Percentiles rank a stretch among this genome's conserved stretches.
Conservation (phyloP, 2,888 invertebrate genomes). For the Phymatocera aterrima region DNA sequence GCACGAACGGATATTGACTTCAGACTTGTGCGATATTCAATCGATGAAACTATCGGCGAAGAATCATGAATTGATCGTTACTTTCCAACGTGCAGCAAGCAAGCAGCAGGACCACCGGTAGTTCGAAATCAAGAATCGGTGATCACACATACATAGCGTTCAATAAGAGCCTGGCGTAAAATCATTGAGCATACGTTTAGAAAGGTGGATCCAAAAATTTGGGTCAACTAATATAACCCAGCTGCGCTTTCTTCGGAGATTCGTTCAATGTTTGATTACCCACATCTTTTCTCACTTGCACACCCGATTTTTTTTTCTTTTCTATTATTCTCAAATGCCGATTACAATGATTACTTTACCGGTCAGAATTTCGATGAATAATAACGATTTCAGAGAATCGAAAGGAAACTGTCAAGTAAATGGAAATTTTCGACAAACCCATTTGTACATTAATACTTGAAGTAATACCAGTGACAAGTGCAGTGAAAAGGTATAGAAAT, state of each 20-base stretch:
- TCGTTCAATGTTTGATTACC: slow-evolving; percentile 3
- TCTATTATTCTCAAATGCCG: background rate
- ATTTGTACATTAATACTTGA: background rate
- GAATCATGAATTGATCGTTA: background rate
- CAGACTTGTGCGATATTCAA: background rate
- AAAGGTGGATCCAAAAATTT: slow-evolving; percentile 62
- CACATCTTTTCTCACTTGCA: background rate
- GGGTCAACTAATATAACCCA: slow-evolving; percentile 54
- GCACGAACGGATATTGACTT: background rate
- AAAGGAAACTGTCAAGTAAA: background rate
- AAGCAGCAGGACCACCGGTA: background rate
- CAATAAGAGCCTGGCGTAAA: slow-evolving; percentile 37
- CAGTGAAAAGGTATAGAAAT: background rate
- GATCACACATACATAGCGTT: background rate
- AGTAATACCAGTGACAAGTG: background rate
- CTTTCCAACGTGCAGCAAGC: slow-evolving; percentile 29
- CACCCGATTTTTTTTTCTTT: background rate
- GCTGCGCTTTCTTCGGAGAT: slow-evolving; percentile 42
- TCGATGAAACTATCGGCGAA: background rate
- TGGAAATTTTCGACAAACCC: background rate
- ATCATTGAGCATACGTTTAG: slow-evolving; percentile 54
- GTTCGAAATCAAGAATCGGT: slow-evolving; percentile 21
- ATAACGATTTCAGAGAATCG: background rate
- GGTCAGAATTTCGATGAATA: background rate
- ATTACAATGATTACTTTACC: background rate